A percentile compares a stretch with the other conserved stretches of the same genome.
Evolutionary conservation across 2,888 invertebrate genomes (phyloP).

Genomic region (Rhagonycha lutea): DNA sequence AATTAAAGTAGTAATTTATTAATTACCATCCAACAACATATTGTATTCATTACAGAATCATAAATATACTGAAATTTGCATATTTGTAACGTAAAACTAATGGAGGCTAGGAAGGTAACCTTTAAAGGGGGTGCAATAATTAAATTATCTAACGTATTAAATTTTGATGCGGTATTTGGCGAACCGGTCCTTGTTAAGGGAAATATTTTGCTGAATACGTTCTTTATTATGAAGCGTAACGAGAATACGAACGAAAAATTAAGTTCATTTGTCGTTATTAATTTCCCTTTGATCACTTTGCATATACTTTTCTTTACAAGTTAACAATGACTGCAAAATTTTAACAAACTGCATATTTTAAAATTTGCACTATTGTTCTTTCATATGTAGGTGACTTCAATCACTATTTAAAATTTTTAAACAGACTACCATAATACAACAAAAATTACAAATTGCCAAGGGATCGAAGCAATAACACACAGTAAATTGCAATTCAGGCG

Average conservation of each 20-base stretch:
- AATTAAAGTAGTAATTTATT: not conserved
- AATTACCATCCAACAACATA: not conserved
- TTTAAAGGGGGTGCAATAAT: slow-evolving; percentile 19
- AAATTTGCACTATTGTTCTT: not conserved
- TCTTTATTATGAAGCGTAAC: slow-evolving; percentile 17
- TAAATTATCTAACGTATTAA: slow-evolving; percentile 23
- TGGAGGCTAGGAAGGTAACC: not conserved
- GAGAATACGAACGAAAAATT: slow-evolving; percentile 19
- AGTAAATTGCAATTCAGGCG: no score
- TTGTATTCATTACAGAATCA: slow-evolving; percentile 2
- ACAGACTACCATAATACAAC: no score
- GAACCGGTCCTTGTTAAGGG: slow-evolving; percentile 13
- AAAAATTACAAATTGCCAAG: no score
- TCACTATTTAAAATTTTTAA: not conserved
- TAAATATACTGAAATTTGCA: slow-evolving; percentile 2
- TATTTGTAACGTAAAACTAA: not conserved
- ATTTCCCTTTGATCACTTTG: slow-evolving; percentile 18
- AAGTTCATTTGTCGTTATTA: slow-evolving; percentile 20
- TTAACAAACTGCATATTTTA: not conserved
- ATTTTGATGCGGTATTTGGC: slow-evolving; percentile 18
- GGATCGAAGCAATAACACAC: no score
- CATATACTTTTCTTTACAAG: slow-evolving; percentile 18
- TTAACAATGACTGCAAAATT: slow-evolving; percentile 18
- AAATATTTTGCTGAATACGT: slow-evolving; percentile 23
- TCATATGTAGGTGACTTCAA: not conserved